Percentiles rank a stretch among this genome's conserved stretches.
Evolutionary conservation across 2,888 invertebrate genomes (phyloP).

Genomic region (Cepaea hortensis): DNA sequence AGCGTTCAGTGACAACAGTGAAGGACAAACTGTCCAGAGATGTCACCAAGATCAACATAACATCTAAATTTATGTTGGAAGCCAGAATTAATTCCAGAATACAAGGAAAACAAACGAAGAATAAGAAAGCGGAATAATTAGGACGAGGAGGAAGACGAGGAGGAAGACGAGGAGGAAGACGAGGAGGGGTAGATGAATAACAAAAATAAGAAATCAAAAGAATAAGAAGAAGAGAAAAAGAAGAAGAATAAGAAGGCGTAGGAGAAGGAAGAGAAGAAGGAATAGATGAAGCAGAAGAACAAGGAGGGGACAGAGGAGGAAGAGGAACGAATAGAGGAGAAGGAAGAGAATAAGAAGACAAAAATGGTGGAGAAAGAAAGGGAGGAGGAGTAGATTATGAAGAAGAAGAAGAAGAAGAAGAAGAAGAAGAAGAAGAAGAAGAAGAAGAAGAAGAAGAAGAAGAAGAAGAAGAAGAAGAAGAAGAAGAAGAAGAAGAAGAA

Average conservation of each 20-base stretch:
- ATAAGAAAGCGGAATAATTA: too few relatives aligned
- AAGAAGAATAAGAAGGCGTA: not conserved
- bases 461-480: slow-evolving; percentile 20
- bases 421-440: not conserved
- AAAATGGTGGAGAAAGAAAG: not conserved
- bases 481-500: slow-evolving; percentile 35
- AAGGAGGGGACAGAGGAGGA: not conserved
- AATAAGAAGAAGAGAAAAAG: not conserved
- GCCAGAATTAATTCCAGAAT: too few relatives aligned
- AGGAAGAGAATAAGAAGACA: not conserved
- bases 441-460: slow-evolving; percentile 8
- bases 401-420: not conserved
- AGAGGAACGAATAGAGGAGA: not conserved
- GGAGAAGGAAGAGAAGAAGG: not conserved
- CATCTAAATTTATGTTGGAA: too few relatives aligned
- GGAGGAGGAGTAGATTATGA: not conserved
- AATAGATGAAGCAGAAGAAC: not conserved
- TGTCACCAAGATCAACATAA: too few relatives aligned
- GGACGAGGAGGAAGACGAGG: too few relatives aligned
- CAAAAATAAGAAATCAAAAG: too few relatives aligned
- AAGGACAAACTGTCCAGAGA: too few relatives aligned
- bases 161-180: too few relatives aligned
- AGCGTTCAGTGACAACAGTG: too few relatives aligned
- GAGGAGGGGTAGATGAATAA: too few relatives aligned
- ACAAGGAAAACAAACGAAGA: too few relatives aligned